Base-by-base conservation (phyloP, 2,113 vertebrate species). In the Oncorhynchus clarkii region DNA sequence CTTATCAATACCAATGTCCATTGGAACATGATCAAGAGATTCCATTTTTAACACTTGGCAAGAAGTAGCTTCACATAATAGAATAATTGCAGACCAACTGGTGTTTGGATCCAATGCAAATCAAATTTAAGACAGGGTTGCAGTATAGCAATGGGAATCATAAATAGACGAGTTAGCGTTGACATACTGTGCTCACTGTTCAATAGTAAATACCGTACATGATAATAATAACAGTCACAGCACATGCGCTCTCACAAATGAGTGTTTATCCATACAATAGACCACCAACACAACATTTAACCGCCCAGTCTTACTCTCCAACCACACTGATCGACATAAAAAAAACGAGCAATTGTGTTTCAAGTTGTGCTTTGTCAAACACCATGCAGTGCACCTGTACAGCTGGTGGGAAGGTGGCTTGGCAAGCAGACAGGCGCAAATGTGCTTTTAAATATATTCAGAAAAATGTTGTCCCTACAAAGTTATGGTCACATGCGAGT, bases 1-100 rank as follows among this genome's bases (percentile, higher is more conserved):
- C 74, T 48, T 82, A 20, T 29, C 29, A 27, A 51, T 70, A 34
- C 65, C 60, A 51, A 18, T 67, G 72, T 85, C 77, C 80, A 80
- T 73, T 73, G 78, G 78, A 87, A 80, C 73, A 71, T 75, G 84
- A 83, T 83, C 80, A 85, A 82, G 81, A 87, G 9, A 51, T 51
- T 14, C 49, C 11, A 27, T 13, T 11, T 29, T 66, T 2, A 11
- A 66, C 13, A 66, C 74, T 78, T 73, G 20, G 60, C 22, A 64
- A 22, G 13, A 6, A 4, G 18, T 74, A 66, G 78, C 82, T 67
- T 67, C 20, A 62, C 59, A 62, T 7, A n/a, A 14, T 60, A 60
- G 20, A 60, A 60, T 60, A 7, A 22, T n/a, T 60, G 14, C 59
- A 60, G 39, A 39, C 39, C 39, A 39, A 39, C 39, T 39, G 9